Evolutionary conservation across 1,140 invertebrate genomes (phyloP), one percentile per base, ranked within the genome.

Genomic region (Arion vulgaris): DNA sequence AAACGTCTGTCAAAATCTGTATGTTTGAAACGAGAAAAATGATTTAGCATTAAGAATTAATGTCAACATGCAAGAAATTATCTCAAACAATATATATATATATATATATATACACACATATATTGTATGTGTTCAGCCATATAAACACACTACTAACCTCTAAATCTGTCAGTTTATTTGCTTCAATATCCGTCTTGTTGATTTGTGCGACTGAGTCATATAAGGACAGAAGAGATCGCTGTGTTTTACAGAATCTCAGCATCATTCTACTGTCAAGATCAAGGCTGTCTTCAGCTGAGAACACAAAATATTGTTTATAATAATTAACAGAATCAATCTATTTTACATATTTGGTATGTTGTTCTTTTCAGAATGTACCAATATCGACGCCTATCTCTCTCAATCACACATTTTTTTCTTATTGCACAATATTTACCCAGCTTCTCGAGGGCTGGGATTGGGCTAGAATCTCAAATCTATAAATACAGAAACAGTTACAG

Each of bases 231-330:
- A 93, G 82, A 49, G 88, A 85, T 11, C 88, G 82, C 83, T 92
- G 86, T 72, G 89, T 81, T 32, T 89, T 87, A 83, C 92, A 92
- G 73, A 88, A 91, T 69, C 90, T 88, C 45, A 91, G 84, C 79
- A 93, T 85, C 39, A 92, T 82, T 49, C 90, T 89, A 45, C 89
- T 89, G 81, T 93, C 92, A 80, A 92, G 90, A 81, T 93, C 92
- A 19, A 90, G 72, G 45, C 84, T 87, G 38, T 87, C 86, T 77
- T 87, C 87, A 82, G 79, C 88, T 89, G 68, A 7, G 49, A 39
- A 81, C 38, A 71, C 15, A 71, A 4, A 36, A 45, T 15, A 45
- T 7, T 15, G 41, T 15, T 45, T 28, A 73, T 36, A 73, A n/a
- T 36, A 71, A 71, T 19, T 34, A 23, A 71, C 19, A 71, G 17